Percentiles rank a stretch among this genome's conserved stretches.
These are phyloP conservation scores for Diadromus collaris DNA, from an alignment of 2,888 invertebrate species.

Conservation along the genomic window DNA sequence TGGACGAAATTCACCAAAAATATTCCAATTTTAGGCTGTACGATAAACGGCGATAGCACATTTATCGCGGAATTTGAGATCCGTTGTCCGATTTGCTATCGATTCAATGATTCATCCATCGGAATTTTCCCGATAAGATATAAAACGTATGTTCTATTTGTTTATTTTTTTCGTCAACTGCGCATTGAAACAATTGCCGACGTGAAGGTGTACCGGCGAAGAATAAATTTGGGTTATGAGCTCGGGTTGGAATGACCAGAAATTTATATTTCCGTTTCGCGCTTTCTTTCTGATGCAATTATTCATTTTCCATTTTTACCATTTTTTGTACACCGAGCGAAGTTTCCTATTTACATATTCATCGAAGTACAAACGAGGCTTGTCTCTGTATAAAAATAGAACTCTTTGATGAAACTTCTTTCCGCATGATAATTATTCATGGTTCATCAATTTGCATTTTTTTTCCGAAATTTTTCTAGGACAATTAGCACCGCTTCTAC, in stretches of 20 bases:
- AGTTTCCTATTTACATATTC: background rate
- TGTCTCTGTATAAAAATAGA: background rate
- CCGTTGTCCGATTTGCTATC: background rate
- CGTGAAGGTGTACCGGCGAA: background rate
- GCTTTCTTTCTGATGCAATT: background rate
- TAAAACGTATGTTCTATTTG: background rate
- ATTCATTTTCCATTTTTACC: background rate
- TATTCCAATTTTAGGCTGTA: background rate
- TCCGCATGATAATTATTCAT: background rate
- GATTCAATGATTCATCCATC: constrained; percentile 4
- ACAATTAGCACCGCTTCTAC: background rate
- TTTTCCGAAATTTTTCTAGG: background rate
- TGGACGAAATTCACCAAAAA: background rate
- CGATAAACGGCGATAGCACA: background rate
- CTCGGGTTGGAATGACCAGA: background rate
- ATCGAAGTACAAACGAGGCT: background rate
- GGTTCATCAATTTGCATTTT: background rate
- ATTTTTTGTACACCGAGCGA: background rate
- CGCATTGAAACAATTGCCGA: constrained; percentile 13
- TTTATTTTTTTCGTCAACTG: background rate
- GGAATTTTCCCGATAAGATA: constrained; percentile 30
- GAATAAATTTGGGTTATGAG: constrained; percentile 5
- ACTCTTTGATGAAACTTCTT: background rate
- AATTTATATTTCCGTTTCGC: background rate
- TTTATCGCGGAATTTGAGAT: background rate